Evolutionary conservation across 2,888 invertebrate genomes (phyloP).

Genomic region (Diarsia mendica): DNA sequence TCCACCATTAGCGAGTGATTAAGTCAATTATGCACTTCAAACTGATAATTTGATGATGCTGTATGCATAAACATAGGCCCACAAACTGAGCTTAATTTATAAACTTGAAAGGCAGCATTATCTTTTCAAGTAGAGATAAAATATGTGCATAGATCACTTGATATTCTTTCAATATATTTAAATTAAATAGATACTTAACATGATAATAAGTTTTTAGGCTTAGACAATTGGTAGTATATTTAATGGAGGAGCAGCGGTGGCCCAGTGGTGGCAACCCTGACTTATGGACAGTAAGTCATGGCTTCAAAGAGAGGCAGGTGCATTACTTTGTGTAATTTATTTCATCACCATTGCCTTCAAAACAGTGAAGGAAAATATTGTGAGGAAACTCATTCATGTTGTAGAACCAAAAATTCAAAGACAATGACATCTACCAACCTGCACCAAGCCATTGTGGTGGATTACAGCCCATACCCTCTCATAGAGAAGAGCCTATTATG

Average conservation of each 20-base stretch:
- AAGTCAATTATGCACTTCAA: slow-evolving; percentile 6
- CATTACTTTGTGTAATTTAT: too few relatives aligned
- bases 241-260: not conserved
- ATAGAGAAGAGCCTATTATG: too few relatives aligned
- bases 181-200: not conserved
- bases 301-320: too few relatives aligned
- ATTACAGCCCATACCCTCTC: too few relatives aligned
- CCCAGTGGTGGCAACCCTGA: too few relatives aligned
- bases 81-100: not conserved
- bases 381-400: too few relatives aligned
- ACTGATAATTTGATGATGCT: not conserved
- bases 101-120: not conserved
- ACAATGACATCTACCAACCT: too few relatives aligned
- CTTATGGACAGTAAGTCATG: too few relatives aligned
- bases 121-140: not conserved
- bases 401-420: too few relatives aligned
- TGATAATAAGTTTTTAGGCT: not conserved
- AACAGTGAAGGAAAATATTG: too few relatives aligned
- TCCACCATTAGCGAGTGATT: slow-evolving; percentile 1
- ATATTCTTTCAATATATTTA: not conserved
- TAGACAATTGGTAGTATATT: not conserved
- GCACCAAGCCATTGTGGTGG: too few relatives aligned
- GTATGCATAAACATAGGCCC: not conserved
- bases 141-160: not conserved
- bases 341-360: too few relatives aligned